Conservation (phyloP, 2,113 vertebrate species). For the Catharus minimus region DNA sequence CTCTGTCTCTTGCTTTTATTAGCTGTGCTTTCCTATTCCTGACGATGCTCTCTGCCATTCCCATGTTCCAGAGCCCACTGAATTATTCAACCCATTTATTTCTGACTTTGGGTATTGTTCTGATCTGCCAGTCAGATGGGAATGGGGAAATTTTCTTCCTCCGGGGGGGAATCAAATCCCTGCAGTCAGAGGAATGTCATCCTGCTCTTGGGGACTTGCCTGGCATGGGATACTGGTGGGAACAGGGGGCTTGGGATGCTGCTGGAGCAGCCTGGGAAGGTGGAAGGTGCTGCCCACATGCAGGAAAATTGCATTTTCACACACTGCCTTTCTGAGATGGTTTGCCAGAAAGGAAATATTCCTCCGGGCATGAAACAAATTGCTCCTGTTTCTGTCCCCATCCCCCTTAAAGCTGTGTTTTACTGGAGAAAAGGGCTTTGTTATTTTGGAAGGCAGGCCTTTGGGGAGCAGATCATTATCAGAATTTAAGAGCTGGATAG, state of each 20-base stretch:
- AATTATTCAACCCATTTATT: constrained; percentile 64
- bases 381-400: not conserved
- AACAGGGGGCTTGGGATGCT: not conserved
- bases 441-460: not conserved
- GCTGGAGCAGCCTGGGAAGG: not conserved
- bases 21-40: constrained; percentile 42
- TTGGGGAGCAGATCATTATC: not conserved
- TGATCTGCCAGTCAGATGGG: not conserved
- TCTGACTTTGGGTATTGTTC: constrained; percentile 20
- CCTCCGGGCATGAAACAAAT: not conserved
- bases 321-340: not conserved
- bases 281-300: not conserved
- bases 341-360: not conserved
- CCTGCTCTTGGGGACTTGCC: not conserved
- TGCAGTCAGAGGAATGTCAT: not conserved
- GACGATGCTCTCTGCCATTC: not conserved
- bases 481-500: not conserved
- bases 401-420: not conserved
- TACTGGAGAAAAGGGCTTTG: not conserved
- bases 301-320: not conserved
- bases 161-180: not conserved
- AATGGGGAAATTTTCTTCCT: not conserved
- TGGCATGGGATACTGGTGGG: not conserved
- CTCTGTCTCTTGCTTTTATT: constrained; percentile 19
- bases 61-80: not conserved